phyloP scores from a whole-genome alignment of 2,113 vertebrate species.

The Rhinolophus sinicus region DNA sequence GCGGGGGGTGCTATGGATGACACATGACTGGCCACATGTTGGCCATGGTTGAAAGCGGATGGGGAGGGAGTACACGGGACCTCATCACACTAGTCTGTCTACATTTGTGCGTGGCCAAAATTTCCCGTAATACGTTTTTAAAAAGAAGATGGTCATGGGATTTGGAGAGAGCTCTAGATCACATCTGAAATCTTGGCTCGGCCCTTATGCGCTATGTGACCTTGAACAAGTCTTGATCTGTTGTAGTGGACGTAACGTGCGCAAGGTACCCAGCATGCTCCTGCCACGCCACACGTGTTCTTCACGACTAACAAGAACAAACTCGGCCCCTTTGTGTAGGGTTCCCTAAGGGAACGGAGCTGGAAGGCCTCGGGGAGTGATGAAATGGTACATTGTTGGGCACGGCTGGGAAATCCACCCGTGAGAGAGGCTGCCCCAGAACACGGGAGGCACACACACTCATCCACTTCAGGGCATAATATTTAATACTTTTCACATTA shows the following conservation, averaged over 20 bases:
- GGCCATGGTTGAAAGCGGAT: not conserved
- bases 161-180: not conserved
- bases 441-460: not conserved
- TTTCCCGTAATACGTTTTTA: not conserved
- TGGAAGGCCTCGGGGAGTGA: not conserved
- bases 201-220: not conserved
- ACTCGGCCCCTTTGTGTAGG: not conserved
- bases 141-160: not conserved
- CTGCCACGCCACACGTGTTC: not conserved
- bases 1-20: fast-evolving
- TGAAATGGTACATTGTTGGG: fast-evolving
- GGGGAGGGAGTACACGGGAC: fast-evolving
- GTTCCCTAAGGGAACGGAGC: not conserved
- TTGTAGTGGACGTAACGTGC: not conserved
- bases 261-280: fast-evolving
- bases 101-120: not conserved
- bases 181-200: not conserved
- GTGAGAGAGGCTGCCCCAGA: not conserved
- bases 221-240: not conserved
- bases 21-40: not conserved
- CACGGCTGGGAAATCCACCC: not conserved
- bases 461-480: not conserved
- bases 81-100: not conserved
- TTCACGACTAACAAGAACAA: not conserved
- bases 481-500: not conserved